These are phyloP conservation scores for Sarcophaga variegata DNA, from an alignment of 2,888 invertebrate species.

Conservation along the genomic window DNA sequence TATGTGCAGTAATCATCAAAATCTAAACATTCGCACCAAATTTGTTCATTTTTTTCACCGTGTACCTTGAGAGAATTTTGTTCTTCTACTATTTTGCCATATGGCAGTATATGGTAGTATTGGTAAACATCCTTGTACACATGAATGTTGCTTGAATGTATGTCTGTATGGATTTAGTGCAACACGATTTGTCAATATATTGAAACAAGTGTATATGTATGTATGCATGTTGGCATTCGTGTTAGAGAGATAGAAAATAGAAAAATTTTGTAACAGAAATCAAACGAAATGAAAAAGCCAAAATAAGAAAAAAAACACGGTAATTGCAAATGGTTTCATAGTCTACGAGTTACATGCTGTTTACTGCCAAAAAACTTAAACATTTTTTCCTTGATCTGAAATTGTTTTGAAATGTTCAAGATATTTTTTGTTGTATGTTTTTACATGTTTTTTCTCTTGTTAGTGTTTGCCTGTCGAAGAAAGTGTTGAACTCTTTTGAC, in stretches of 20 bases:
- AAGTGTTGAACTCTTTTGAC: slow-evolving; percentile 37
- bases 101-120: too few species aligned
- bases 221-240: too few species aligned
- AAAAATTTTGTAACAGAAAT: neutral
- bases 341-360: slow-evolving; percentile 57
- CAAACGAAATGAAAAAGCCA: neutral
- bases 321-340: slow-evolving; percentile 53
- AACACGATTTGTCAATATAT: too few species aligned
- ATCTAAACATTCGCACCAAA: too few species aligned
- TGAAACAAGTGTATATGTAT: too few species aligned
- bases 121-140: too few species aligned
- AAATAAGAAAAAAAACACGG: slow-evolving; percentile 20
- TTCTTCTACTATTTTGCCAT: too few species aligned
- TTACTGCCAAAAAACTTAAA: slow-evolving; percentile 50
- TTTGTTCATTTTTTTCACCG: too few species aligned
- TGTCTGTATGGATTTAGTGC: too few species aligned
- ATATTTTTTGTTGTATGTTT: neutral
- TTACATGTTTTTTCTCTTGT: neutral
- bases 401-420: slow-evolving; percentile 17
- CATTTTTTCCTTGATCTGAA: slow-evolving; percentile 15
- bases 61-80: too few species aligned
- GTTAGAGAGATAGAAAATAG: neutral
- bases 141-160: too few species aligned
- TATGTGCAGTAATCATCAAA: too few species aligned
- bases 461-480: neutral